Evolutionary conservation across 37 sponge, comb jelly and placozoan genomes (phyloP), one percentile per base, ranked within the genome.

Genomic region (Spongilla lacustris): DNA sequence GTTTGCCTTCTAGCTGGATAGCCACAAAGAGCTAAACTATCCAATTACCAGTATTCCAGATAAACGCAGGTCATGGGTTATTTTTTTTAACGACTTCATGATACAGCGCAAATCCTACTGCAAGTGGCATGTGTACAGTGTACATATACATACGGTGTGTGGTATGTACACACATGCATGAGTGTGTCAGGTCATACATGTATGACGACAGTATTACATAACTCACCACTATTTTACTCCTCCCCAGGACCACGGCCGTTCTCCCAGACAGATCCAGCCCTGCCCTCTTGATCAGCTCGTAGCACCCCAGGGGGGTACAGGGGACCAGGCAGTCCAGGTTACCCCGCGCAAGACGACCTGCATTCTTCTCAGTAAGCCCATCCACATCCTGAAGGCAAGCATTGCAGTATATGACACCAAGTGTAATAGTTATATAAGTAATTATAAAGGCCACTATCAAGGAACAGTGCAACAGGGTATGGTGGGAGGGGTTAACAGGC

Each of bases 251-350:
- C 19, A 96, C 95, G 36, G 95, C 97, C 50, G 50, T 69, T 67
- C 90, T 94, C 6, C 98, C 97, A 19, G 73, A 25, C 12, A 94
- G 78, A 17, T 86, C 81, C 50, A 90, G 77, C 19, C 98, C 97
- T 13, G 96, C 84, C 46, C 71, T 76, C 46, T 84, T 87, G 80
- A 99, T 97, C 10, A 99, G 96, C 74, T 92, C 88, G 72, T 97
- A 73, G 66, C 94, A 95, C 41, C 99, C 99, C 17, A 88, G 84
- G 27, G 99, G 96, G 36, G 99, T 99, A 76, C 99, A 99, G 49
- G 99, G 99, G 23, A 92, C 68, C 17, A 90, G 49, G 76, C 89
- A 85, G 6, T 25, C 33, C 0, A 84, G 10, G 17, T 86, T 87
- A 11, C 99, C 97, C 6, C 94, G 71, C 11, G 99, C 74, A 29